Base-by-base conservation (phyloP, 2,113 vertebrate species). In the Oxyruncus cristatus region DNA sequence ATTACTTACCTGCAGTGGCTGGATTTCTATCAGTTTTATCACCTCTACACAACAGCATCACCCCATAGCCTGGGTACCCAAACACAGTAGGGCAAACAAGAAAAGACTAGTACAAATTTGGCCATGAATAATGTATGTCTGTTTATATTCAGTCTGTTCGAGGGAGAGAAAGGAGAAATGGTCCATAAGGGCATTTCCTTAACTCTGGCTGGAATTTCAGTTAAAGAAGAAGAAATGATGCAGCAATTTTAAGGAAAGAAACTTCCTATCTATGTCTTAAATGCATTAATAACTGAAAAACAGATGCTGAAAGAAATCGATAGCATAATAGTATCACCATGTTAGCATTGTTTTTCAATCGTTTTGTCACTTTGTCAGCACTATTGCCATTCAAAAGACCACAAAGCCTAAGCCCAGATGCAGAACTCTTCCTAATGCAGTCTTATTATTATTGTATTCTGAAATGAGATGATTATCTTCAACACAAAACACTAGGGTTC, bases 191-290 rank as follows among this genome's bases (percentile, higher is more conserved):
- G 92, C 91, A 97, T 97, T 98, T 99, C 98, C 98, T 98, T 97
- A 97, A 96, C 83, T 92, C 96, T 91, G 92, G 72, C 90, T 98
- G 95, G 97, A 98, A 98, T 98, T 98, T 98, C 98, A 96, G 95
- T 96, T 96, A 95, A 94, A 98, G 97, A 98, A 98, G 97, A 98
- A 99, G 98, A 98, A 98, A 98, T 98, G 85, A 98, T 98, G 98
- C 94, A 98, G 98, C 98, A 98, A 96, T 98, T 99, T 97, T 96
- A 97, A 97, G 65, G 92, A 97, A 73, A 95, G 46, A 95, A 76
- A 89, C 77, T 94, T 98, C 83, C 93, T 96, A 78, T 95, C 91
- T 96, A 56, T 89, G 44, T 96, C 86, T 96, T 75, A 96, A 96
- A 88, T 65, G 63, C 27, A 35, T 67, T 85, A 78, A 73, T 85